Evolutionary conservation across 1,140 invertebrate genomes (phyloP), one percentile per base, ranked within the genome.

Genomic region (Parapsyche elsis): DNA sequence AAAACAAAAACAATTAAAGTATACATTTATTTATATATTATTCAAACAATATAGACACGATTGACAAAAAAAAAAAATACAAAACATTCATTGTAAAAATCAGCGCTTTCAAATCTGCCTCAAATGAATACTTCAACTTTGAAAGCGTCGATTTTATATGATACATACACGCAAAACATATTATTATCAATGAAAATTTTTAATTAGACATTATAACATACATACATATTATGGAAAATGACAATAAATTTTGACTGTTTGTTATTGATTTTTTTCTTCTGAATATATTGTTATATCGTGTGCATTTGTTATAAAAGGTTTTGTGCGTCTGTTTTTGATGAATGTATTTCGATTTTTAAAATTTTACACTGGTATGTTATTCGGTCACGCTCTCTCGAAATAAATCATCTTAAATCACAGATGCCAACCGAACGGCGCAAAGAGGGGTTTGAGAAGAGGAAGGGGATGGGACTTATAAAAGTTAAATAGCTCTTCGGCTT

Each of bases 401-500:
- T 73, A 73, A 73, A 73, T 73, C 71, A 73, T 49, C n/a, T 46
- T 46, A 38, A 73, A 73, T 73, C 71, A 73, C 71, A 73, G 71
- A 73, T 73, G 71, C 21, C 45, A 23, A 61, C 12, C 10, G 16
- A 16, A 12, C 10, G 49, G 1, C 2, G 49, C 1, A 53, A 53
- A 12, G 61, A 5, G 10, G 61, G 5, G 59, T 23, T 23, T 38
- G 21, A 9, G 38, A 71, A 71, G 38, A 2, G 24, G 5, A 16
- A 67, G 21, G 24, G 59, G 12, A 5, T 5, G 64, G 10, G 24
- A 46, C 46, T 57, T 75, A 53, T 75, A 57, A 75, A 75, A 75
- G 49, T 75, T 75, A 75, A 75, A 75, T 75, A 49, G 44, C 24
- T 30, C 73, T 12, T 74, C 71, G 26, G 45, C 14, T 38, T 71